A percentile compares a stretch with the other conserved stretches of the same genome.
Conservation (phyloP, 2,888 invertebrate species). For the Agrilus mali region DNA sequence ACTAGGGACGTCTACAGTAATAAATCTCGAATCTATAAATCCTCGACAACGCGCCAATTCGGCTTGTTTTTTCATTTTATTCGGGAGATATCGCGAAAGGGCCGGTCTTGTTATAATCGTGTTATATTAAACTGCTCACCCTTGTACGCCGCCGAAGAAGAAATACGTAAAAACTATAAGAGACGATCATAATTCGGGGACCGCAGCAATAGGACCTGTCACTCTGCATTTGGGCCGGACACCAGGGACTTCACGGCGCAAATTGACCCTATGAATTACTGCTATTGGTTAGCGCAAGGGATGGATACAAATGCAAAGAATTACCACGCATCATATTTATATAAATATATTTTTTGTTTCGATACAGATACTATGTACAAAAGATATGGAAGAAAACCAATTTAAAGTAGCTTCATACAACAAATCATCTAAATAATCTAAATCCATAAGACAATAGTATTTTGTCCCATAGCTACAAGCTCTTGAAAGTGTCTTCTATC, state of each 20-base stretch:
- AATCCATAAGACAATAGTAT: too few species aligned
- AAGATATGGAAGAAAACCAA: too few species aligned
- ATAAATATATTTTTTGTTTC: too few species aligned
- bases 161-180: constrained; percentile 18
- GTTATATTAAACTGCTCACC: constrained; percentile 28
- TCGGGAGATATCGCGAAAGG: constrained; percentile 29
- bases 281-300: constrained; percentile 18
- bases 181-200: constrained; percentile 15
- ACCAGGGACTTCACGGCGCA: constrained; percentile 20
- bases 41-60: constrained; percentile 25
- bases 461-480: too few species aligned
- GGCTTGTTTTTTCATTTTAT: constrained; percentile 32
- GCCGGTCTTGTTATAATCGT: constrained; percentile 30
- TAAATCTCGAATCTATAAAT: constrained; percentile 25
- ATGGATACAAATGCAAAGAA: too few species aligned
- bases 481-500: too few species aligned
- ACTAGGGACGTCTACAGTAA: constrained; percentile 23
- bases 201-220: constrained; percentile 12
- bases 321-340: too few species aligned
- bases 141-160: constrained; percentile 21
- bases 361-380: too few species aligned
- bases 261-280: constrained; percentile 29
- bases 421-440: too few species aligned
- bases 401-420: too few species aligned
- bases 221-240: constrained; percentile 8